Conservation (phyloP, 2,113 vertebrate genomes). For the Forbesichthys agassizii region DNA sequence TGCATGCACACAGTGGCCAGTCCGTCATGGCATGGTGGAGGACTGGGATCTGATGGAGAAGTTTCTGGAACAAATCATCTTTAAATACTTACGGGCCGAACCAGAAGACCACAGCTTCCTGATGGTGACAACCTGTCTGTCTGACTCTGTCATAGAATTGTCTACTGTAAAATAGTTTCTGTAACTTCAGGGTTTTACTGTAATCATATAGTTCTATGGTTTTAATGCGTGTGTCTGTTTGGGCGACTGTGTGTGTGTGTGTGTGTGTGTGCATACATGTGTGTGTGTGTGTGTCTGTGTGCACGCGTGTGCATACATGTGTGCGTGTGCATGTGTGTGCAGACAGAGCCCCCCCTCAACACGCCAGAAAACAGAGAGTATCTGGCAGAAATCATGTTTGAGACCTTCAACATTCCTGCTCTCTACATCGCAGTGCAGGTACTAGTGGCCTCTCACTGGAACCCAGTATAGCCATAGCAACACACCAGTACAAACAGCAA, state of each 20-base stretch:
- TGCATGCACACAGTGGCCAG: slow-evolving; percentile 82
- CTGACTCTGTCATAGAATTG: too few relatives aligned
- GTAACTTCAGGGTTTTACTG: not conserved
- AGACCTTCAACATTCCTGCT: slow-evolving; percentile 88
- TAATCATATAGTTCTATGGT: not conserved
- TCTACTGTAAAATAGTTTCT: not conserved
- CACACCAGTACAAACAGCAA: not conserved
- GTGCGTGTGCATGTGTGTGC: slow-evolving; percentile 22
- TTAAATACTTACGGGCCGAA: slow-evolving; percentile 87
- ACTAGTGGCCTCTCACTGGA: slow-evolving; percentile 16
- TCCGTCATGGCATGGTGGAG: slow-evolving; percentile 91
- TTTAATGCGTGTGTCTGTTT: not conserved
- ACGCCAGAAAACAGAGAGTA: slow-evolving; percentile 90
- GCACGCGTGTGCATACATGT: not conserved
- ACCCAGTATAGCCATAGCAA: not conserved
- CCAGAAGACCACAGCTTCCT: slow-evolving; percentile 89
- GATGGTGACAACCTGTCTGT: slow-evolving; percentile 73
- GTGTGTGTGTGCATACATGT: too few relatives aligned
- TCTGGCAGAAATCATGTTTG: slow-evolving; percentile 92
- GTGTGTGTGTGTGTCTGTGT: not conserved
- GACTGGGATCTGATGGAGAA: slow-evolving; percentile 92
- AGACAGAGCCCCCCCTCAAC: slow-evolving; percentile 89
- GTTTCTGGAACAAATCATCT: slow-evolving; percentile 89
- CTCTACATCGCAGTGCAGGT: slow-evolving; percentile 93
- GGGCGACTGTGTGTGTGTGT: not conserved